phyloP scores from a whole-genome alignment of 1,140 invertebrate species.

The Scaptomyza montana region DNA sequence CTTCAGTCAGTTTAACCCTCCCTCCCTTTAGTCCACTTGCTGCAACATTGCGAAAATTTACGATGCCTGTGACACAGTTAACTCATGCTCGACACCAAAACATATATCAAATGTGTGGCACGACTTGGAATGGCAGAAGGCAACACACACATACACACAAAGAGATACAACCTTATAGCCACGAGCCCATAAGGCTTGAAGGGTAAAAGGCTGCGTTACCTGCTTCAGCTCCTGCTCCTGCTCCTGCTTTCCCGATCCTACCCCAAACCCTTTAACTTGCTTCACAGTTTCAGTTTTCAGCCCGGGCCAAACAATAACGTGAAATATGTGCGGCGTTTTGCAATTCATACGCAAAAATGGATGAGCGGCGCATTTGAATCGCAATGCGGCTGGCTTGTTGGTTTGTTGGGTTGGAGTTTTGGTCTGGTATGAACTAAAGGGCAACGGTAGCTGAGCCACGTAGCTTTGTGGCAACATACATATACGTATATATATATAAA shows the following conservation, averaged over 20 bases:
- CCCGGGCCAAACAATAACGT: constrained; percentile 72
- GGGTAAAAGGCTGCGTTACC: constrained; percentile 47
- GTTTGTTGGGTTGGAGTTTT: not conserved
- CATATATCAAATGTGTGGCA: constrained; percentile 82
- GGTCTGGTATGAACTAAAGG: constrained; percentile 19
- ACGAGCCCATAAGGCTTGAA: constrained; percentile 36
- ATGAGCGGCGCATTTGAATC: constrained; percentile 77
- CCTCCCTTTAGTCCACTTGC: constrained; percentile 5
- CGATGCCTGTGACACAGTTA: constrained; percentile 82
- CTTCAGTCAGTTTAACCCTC: too few species aligned
- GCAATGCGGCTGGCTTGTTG: constrained; percentile 35
- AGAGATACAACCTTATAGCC: constrained; percentile 15
- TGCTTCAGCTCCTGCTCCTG: constrained; percentile 12
- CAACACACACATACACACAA: not conserved
- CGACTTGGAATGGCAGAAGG: constrained; percentile 69
- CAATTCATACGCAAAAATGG: constrained; percentile 82
- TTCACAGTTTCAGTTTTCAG: constrained; percentile 31
- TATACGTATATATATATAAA: too few species aligned
- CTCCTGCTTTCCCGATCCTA: too few species aligned
- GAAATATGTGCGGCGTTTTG: constrained; percentile 82
- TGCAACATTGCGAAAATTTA: constrained; percentile 77
- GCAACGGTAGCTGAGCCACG: constrained; percentile 55
- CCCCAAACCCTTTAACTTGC: not conserved
- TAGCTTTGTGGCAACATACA: constrained; percentile 4
- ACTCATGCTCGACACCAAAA: constrained; percentile 81